These are phyloP conservation scores for Augiades crinisus DNA, from an alignment of 2,888 invertebrate genomes.

Conservation along the genomic window DNA sequence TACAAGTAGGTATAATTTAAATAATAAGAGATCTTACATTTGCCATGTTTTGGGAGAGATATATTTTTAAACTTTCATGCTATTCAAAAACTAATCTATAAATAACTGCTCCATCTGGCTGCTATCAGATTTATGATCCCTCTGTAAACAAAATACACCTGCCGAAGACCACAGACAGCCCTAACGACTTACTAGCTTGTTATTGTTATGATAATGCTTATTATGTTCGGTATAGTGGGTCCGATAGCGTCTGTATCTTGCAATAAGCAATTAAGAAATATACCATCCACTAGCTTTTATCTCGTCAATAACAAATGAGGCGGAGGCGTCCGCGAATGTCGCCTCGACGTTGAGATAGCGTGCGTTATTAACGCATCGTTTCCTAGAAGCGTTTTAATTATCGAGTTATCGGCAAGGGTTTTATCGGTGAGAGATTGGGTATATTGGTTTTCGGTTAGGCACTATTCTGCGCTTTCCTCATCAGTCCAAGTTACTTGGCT, in stretches of 20 bases:
- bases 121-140: no score
- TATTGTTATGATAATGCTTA: slow-evolving; percentile 79
- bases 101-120: no score
- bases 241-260: slow-evolving; percentile 73
- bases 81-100: no score
- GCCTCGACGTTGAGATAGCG: slow-evolving; percentile 42
- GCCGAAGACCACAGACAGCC: slow-evolving; percentile 5
- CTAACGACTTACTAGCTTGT: slow-evolving; percentile 63
- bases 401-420: not conserved
- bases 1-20: no score
- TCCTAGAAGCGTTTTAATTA: slow-evolving; percentile 49
- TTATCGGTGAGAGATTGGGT: not conserved
- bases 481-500: no score
- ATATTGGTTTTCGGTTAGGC: not conserved
- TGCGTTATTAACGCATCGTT: slow-evolving; percentile 52
- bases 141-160: no score
- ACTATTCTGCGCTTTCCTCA: no score
- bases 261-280: slow-evolving; percentile 74
- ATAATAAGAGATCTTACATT: no score
- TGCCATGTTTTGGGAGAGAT: no score
- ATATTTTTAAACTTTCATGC: no score
- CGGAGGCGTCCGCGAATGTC: slow-evolving; percentile 46
- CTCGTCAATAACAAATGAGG: slow-evolving; percentile 53
- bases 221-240: slow-evolving; percentile 75
- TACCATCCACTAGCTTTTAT: slow-evolving; percentile 54